phyloP scores from a whole-genome alignment of 2,113 vertebrate genomes.

The Anguilla japonica region DNA sequence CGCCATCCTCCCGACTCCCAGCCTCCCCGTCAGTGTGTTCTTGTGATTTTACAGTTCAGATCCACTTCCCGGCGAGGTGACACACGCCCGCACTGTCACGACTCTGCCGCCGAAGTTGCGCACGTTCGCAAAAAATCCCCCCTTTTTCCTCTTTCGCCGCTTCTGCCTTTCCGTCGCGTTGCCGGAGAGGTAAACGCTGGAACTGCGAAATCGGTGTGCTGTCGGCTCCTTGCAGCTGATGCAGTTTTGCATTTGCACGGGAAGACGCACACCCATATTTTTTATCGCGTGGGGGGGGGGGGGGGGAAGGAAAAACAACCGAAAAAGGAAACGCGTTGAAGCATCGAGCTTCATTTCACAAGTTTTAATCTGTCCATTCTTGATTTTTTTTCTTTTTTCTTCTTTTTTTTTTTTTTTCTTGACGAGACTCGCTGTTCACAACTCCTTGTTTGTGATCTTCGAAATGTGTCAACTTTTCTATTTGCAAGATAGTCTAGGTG shows the following conservation, averaged over 20 bases:
- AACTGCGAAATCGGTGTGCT: not conserved
- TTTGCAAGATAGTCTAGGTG: constrained; percentile 12
- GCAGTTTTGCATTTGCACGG: not conserved
- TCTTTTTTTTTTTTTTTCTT: not conserved
- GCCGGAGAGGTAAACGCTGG: not conserved
- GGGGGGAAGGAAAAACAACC: not conserved
- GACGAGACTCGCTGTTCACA: not conserved
- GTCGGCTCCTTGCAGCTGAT: not conserved
- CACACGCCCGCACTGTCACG: constrained; percentile 50
- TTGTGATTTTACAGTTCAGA: constrained; percentile 71
- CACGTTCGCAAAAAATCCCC: constrained; percentile 24
- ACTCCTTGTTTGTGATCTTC: not conserved
- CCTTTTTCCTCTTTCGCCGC: not conserved
- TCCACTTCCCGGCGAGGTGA: constrained; percentile 71
- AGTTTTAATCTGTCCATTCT: not conserved
- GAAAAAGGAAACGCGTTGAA: not conserved
- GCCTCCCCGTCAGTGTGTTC: constrained; percentile 76
- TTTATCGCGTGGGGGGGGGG: not conserved
- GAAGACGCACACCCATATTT: not conserved
- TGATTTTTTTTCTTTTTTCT: not conserved
- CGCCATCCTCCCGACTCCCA: constrained; percentile 74
- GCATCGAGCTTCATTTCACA: not conserved
- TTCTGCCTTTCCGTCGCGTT: not conserved
- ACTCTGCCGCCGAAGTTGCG: constrained; percentile 63
- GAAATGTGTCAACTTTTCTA: not conserved